Evolutionary conservation across 2,797 vertebrate species (phyloP).

Genomic region (Poeciliopsis turneri): DNA sequence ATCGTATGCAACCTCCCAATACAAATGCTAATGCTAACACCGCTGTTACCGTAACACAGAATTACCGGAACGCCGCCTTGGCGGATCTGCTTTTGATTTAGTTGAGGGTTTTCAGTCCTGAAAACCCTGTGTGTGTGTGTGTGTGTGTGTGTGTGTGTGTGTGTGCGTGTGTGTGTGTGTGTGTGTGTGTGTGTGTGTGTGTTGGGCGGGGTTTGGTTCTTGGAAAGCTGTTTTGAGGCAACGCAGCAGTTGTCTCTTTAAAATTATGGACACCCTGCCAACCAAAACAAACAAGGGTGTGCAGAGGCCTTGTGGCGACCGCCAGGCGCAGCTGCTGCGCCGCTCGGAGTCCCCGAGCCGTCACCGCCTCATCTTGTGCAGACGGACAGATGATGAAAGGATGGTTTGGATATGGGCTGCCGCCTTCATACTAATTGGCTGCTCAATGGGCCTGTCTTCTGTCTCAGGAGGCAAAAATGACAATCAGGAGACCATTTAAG

Average conservation of each 20-base stretch:
- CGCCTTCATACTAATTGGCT: slow-evolving; percentile 72
- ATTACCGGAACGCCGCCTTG: slow-evolving; percentile 54
- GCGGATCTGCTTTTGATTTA: slow-evolving; percentile 72
- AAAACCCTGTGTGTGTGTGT: slow-evolving; percentile 5
- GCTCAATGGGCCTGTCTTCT: slow-evolving; percentile 64
- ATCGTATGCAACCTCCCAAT: slow-evolving; percentile 69
- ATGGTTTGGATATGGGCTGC: slow-evolving; percentile 66
- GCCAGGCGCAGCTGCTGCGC: slow-evolving; percentile 65
- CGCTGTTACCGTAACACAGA: slow-evolving; percentile 57
- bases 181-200: slow-evolving; percentile 30
- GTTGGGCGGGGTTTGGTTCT: slow-evolving; percentile 23
- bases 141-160: slow-evolving; percentile 45
- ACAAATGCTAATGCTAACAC: slow-evolving; percentile 74
- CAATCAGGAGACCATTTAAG: slow-evolving; percentile 21
- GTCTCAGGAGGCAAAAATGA: slow-evolving; percentile 46
- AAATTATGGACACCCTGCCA: slow-evolving; percentile 72
- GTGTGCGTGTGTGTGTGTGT: slow-evolving; percentile 44
- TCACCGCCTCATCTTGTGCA: slow-evolving; percentile 49
- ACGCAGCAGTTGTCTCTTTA: slow-evolving; percentile 63
- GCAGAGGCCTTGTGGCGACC: slow-evolving; percentile 46
- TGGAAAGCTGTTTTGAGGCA: slow-evolving; percentile 60
- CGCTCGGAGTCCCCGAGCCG: slow-evolving; percentile 44
- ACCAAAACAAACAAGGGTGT: slow-evolving; percentile 65
- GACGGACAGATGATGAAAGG: slow-evolving; percentile 69
- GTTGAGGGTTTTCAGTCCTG: slow-evolving; percentile 49